Conservation (phyloP, 2,888 invertebrate genomes). For the Poecilus cupreus region DNA sequence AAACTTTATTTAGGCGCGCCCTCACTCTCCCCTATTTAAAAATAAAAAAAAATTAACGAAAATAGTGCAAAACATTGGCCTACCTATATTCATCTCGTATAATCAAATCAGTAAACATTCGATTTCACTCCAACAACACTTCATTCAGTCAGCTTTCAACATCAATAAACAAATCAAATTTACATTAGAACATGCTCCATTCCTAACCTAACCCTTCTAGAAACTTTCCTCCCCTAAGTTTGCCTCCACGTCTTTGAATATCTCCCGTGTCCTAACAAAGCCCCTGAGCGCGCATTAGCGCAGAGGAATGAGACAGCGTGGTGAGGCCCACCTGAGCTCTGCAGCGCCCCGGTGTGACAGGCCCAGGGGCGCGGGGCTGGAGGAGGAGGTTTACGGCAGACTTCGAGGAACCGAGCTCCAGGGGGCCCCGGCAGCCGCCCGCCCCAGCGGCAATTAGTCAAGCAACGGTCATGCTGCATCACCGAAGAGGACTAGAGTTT, state of each 20-base stretch:
- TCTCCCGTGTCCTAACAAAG: neutral
- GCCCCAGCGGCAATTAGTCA: conserved; percentile 69
- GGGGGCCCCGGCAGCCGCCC: conserved; percentile 67
- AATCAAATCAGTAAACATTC: conserved; percentile 13
- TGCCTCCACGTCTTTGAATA: neutral
- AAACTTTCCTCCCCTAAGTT: neutral
- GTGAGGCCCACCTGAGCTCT: conserved; percentile 46
- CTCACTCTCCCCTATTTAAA: too few species aligned
- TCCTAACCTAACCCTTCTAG: neutral
- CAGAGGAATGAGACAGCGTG: conserved; percentile 1
- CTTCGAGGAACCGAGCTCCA: conserved; percentile 70
- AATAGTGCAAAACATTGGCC: too few species aligned
- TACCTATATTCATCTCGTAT: neutral
- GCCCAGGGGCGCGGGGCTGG: neutral
- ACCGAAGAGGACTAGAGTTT: neutral
- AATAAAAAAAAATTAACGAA: too few species aligned
- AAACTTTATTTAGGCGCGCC: too few species aligned
- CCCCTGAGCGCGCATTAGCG: neutral
- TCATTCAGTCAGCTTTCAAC: neutral
- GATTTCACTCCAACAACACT: neutral
- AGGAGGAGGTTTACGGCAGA: conserved; percentile 68
- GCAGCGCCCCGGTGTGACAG: conserved; percentile 8
- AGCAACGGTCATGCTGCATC: conserved; percentile 62
- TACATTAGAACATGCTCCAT: neutral
- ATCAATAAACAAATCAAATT: conserved; percentile 2